These are phyloP conservation scores for Tinea trinotella DNA, from an alignment of 2,888 invertebrate species.

Conservation along the genomic window DNA sequence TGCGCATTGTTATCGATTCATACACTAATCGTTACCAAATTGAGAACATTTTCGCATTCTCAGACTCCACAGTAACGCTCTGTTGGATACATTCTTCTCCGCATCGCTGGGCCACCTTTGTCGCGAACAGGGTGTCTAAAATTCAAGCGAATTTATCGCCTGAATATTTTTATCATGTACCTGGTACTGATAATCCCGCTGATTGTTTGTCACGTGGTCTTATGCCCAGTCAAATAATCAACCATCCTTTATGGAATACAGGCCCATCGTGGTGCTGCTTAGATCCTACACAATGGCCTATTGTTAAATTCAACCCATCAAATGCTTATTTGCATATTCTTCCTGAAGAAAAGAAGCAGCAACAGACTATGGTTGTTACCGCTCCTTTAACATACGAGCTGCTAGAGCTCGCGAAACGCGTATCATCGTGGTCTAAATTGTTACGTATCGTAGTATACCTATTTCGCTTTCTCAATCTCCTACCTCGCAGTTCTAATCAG, in stretches of 20 bases:
- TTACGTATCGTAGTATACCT: neutral
- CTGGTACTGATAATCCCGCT: constrained; percentile 18
- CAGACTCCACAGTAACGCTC: constrained; percentile 19
- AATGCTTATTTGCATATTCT: neutral
- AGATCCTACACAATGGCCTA: neutral
- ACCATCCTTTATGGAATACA: constrained; percentile 15
- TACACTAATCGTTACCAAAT: neutral
- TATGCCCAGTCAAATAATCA: neutral
- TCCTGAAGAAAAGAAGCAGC: neutral
- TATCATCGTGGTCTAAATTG: constrained; percentile 19
- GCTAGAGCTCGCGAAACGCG: neutral
- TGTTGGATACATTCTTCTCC: constrained; percentile 22
- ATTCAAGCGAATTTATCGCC: neutral
- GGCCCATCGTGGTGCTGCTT: neutral
- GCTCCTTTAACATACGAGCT: neutral
- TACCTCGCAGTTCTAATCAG: neutral
- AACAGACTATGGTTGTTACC: neutral
- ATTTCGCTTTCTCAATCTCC: constrained; percentile 1
- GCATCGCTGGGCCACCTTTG: constrained; percentile 22
- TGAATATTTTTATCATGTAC: constrained; percentile 15
- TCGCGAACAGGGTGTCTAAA: constrained; percentile 18
- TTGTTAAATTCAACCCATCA: neutral
- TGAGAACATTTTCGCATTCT: constrained; percentile 11
- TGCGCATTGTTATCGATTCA: constrained; percentile 3
- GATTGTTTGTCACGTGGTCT: constrained; percentile 19